Evolutionary conservation across 2,113 vertebrate species (phyloP), one percentile per base, ranked within the genome.

Genomic region (Mola mola): DNA sequence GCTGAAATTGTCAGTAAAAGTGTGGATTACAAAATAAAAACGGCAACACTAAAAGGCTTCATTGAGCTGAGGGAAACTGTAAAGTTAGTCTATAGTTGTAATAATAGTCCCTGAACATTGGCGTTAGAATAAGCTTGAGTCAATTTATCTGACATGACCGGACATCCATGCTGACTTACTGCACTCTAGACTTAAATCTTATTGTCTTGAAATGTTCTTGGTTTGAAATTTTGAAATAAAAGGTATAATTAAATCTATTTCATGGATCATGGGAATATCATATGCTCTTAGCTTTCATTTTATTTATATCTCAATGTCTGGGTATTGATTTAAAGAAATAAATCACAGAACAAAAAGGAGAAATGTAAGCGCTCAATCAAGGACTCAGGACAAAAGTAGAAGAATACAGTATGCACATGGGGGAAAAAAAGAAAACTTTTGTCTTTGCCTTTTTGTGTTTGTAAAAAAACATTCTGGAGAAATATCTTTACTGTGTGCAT

Each of bases 251-350:
- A 55, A 28, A 70, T 44, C 28, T 3, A 57, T 43, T 64, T 15
- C 29, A 28, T 34, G 42, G 31, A 28, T 64, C 43, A 74, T 64
- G 77, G 73, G 47, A 76, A 84, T 69, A 68, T 22, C 52, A 76
- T 76, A 57, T 61, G 28, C 28, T 38, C 22, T 10, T 29, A 22
- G 17, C n/a, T 71, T 74, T 72, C 48, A 72, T 68, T 48, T 66
- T 81, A 85, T 86, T 83, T 83, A 72, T 72, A 51, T 31, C 43
- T 77, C 41, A 56, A 75, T 71, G 61, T 73, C 65, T 70, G 75
- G 42, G 38, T 65, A 60, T 46, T 55, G 64, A 72, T 76, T 76
- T 66, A 72, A 48, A 62, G 56, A 72, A 72, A 75, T 74, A 78
- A 83, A 31, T 73, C 53, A 60, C 46, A 17, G 44, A 71, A 58